phyloP scores from a whole-genome alignment of 37 sponge, comb jelly and placozoan genomes.

The Halichondria panicea region DNA sequence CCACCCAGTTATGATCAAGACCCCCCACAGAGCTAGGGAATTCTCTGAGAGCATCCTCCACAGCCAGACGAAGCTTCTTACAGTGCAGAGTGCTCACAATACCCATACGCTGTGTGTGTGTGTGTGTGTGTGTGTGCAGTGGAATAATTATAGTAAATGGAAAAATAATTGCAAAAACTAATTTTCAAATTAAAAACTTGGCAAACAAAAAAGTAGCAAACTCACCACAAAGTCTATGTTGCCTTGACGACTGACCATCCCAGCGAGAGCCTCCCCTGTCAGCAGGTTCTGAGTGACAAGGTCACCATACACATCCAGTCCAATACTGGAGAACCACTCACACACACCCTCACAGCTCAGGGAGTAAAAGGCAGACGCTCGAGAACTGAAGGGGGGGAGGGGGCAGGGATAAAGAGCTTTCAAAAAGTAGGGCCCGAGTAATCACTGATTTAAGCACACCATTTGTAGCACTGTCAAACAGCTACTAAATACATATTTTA shows the following conservation, averaged over 20 bases:
- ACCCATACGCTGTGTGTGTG: conserved; percentile 28
- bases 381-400: no score
- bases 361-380: conserved; percentile 31
- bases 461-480: no score
- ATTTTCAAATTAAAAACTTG: not conserved
- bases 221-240: conserved; percentile 36
- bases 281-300: conserved; percentile 2
- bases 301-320: conserved; percentile 51
- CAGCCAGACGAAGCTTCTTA: conserved; percentile 68
- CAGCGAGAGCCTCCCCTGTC: conserved; percentile 32
- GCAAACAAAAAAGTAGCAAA: not conserved
- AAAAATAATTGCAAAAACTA: not conserved
- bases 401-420: not conserved
- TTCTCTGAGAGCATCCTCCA: conserved; percentile 55
- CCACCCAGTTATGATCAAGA: conserved; percentile 70
- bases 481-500: no score
- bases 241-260: conserved; percentile 3
- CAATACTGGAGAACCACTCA: conserved; percentile 44
- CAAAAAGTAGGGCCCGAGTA: not conserved
- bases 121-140: not conserved
- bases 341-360: conserved; percentile 11
- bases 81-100: conserved; percentile 61
- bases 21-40: not conserved
- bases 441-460: not conserved
- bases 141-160: not conserved